phyloP scores from a whole-genome alignment of 2,113 vertebrate genomes.

The Suricata suricatta region DNA sequence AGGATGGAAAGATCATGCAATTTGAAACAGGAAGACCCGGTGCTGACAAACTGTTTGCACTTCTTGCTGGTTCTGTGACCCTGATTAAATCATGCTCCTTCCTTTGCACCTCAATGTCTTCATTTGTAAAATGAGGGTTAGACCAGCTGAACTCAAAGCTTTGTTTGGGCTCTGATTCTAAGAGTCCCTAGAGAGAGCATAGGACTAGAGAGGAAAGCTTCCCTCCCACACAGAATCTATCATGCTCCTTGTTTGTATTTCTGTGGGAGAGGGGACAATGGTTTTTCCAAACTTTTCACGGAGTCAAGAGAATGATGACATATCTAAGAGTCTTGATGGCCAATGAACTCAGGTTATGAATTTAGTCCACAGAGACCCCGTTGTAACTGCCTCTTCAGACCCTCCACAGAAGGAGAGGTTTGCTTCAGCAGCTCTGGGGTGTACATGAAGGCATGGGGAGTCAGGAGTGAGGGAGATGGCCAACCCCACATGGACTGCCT shows the following conservation, averaged over 20 bases:
- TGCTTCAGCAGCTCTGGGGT: background rate
- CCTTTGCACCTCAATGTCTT: background rate
- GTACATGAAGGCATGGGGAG: rapidly evolving
- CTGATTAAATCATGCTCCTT: background rate
- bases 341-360: background rate
- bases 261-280: background rate
- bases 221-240: background rate
- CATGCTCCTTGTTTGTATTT: background rate
- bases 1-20: background rate
- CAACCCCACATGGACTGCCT: background rate
- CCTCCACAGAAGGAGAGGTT: background rate
- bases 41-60: background rate
- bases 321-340: background rate
- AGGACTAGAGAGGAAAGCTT: background rate
- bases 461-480: background rate
- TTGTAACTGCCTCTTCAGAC: background rate
- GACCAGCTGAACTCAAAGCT: background rate
- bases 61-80: background rate
- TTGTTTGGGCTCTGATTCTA: background rate
- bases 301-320: background rate
- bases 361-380: background rate
- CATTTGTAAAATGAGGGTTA: background rate
- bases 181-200: background rate
- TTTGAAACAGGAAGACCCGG: background rate
- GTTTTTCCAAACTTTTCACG: background rate